These are phyloP conservation scores for Deroplatys truncata DNA, from an alignment of 2,888 invertebrate genomes.

Conservation along the genomic window DNA sequence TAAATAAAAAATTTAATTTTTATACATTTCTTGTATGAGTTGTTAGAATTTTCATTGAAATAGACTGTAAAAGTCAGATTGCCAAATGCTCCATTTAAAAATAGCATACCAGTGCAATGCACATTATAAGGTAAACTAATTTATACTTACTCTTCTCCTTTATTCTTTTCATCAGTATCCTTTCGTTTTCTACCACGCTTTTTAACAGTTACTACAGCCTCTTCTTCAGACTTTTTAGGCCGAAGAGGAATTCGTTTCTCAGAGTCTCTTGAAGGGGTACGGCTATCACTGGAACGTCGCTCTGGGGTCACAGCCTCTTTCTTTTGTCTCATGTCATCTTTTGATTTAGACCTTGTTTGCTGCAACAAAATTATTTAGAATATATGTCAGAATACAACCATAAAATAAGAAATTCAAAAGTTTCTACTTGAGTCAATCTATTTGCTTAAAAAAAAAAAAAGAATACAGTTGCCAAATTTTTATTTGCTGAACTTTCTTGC, in stretches of 20 bases:
- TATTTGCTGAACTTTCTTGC: too few relatives aligned
- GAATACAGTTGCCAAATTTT: too few relatives aligned
- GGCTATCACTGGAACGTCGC: slow-evolving; percentile 33
- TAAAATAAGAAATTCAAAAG: too few relatives aligned
- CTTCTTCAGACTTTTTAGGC: slow-evolving; percentile 38
- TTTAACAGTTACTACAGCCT: slow-evolving; percentile 37
- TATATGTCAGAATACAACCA: neutral
- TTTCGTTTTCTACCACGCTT: slow-evolving; percentile 43
- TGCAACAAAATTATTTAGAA: neutral
- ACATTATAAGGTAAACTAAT: neutral
- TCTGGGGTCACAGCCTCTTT: slow-evolving; percentile 14
- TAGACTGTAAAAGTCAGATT: too few relatives aligned
- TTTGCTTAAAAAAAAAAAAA: too few relatives aligned
- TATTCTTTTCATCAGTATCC: slow-evolving; percentile 42
- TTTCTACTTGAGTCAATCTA: too few relatives aligned
- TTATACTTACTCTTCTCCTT: slow-evolving; percentile 34
- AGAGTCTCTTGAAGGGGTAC: slow-evolving; percentile 18
- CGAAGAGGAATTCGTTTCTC: slow-evolving; percentile 12
- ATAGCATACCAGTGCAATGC: too few relatives aligned
- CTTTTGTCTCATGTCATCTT: slow-evolving; percentile 38
- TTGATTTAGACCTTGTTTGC: slow-evolving; percentile 41
- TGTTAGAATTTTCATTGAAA: too few relatives aligned
- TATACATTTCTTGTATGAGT: too few relatives aligned
- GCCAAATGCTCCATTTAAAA: too few relatives aligned
- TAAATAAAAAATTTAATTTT: too few relatives aligned